Conservation (phyloP, 2,113 vertebrate species). For the Cacatua alba region DNA sequence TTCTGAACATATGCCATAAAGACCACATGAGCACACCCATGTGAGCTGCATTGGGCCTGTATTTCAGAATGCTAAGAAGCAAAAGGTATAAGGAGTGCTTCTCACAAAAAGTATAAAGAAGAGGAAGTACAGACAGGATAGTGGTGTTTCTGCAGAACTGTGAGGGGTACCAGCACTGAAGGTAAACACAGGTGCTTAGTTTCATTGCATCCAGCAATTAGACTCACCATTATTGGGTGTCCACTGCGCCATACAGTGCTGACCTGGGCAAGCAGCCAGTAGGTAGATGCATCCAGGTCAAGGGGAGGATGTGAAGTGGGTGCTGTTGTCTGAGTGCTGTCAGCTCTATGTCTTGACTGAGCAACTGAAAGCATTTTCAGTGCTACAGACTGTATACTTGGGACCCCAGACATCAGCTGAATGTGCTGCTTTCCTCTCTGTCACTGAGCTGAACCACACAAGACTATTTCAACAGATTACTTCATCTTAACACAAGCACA, state of each 20-base stretch:
- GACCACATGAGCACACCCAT: background rate
- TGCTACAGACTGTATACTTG: background rate
- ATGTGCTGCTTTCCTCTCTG: background rate
- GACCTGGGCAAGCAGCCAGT: background rate
- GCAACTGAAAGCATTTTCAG: background rate
- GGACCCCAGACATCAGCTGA: background rate
- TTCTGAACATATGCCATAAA: background rate
- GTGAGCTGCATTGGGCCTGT: background rate
- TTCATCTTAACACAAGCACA: background rate
- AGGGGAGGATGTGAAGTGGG: background rate
- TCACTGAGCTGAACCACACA: background rate
- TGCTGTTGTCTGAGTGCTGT: background rate
- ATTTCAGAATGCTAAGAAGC: background rate
- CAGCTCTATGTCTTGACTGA: background rate
- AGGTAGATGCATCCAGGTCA: background rate
- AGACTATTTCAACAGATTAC: background rate
- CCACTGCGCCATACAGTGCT: accelerated
- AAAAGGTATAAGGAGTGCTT: background rate
- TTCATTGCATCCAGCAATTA: background rate
- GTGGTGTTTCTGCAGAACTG: background rate
- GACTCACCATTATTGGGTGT: background rate
- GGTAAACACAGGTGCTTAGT: background rate
- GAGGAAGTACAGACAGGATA: background rate
- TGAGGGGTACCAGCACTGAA: background rate
- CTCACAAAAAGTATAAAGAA: background rate